A percentile compares a stretch with the other conserved stretches of the same genome.
These are phyloP conservation scores for Chitala chitala DNA, from an alignment of 2,113 vertebrate species.

Conservation along the genomic window DNA sequence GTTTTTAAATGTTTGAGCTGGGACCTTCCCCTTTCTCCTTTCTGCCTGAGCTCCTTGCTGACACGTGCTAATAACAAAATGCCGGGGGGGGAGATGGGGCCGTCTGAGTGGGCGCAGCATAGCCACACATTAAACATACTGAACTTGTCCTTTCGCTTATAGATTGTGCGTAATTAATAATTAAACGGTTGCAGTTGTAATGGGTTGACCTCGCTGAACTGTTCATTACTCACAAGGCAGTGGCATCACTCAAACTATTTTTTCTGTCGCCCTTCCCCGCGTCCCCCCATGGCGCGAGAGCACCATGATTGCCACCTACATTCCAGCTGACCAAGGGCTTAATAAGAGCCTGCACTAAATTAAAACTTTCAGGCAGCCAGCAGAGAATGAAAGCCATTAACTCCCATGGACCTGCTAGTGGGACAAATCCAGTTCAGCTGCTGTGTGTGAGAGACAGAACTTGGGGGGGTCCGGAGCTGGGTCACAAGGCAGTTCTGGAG, in stretches of 20 bases:
- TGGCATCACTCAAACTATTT: constrained; percentile 90
- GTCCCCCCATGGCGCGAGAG: constrained; percentile 40
- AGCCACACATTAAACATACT: constrained; percentile 83
- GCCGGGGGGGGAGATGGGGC: constrained; percentile 51
- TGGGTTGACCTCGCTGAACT: constrained; percentile 93
- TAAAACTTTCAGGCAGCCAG: constrained; percentile 37
- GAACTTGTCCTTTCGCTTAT: constrained; percentile 88
- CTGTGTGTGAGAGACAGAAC: constrained; percentile 8
- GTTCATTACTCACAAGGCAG: constrained; percentile 92
- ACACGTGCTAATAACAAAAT: constrained; percentile 49
- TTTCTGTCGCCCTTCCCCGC: constrained; percentile 64
- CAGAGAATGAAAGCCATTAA: constrained; percentile 26
- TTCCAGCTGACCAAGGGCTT: constrained; percentile 53
- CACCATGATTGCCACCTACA: constrained; percentile 36
- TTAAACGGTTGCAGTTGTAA: constrained; percentile 94
- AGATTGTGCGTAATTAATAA: constrained; percentile 97
- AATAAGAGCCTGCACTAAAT: constrained; percentile 46
- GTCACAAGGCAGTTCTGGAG: background rate
- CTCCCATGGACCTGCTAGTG: constrained; percentile 41
- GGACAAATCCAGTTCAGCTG: constrained; percentile 45
- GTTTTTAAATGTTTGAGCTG: constrained; percentile 18
- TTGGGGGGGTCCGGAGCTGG: background rate
- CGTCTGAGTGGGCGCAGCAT: constrained; percentile 62
- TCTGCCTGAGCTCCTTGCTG: constrained; percentile 46
- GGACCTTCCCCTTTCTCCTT: constrained; percentile 24